Base-by-base conservation (phyloP, 2,797 vertebrate species). In the Myiotriccus ornatus region DNA sequence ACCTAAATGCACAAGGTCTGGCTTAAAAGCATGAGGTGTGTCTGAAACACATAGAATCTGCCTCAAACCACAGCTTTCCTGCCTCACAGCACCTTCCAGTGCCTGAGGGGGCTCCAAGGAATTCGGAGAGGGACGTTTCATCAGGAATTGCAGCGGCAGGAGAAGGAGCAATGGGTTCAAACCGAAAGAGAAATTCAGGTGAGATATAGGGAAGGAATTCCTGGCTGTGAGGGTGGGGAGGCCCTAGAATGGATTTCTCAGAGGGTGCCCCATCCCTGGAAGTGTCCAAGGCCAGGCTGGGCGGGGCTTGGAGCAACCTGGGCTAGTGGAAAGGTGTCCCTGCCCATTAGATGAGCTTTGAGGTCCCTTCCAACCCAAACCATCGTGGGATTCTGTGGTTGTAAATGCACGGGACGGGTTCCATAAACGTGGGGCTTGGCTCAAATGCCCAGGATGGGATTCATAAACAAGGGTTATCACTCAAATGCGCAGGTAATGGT, bases 341-440 rank as follows among this genome's bases (percentile, higher is more conserved):
- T 55, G 64, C 2, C 14, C 63, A 14, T 4, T 11, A 50, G 63
- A 2, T 53, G 59, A 28, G 3, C 12, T 59, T 63, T 11, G 16
- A 56, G 18, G 18, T 49, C 65, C 18, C 18, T 41, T 41, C 57
- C 18, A 27, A 15, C 32, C 43, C 65, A 32, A 59, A 4, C 12
- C 32, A 0, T 7, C 18, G 20, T 8, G 34, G n/a, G 39, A 17
- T 7, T 27, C 27, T 5, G 6, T n/a, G 35, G 16, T 20, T 17
- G 12, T 3, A 5, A 3, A 55, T 0, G 2, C 23, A 1, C 3
- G 1, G 10, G 3, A 7, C 2, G 12, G 7, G 7, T 34, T 18
- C 52, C 6, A 3, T 3, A 14, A 2, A 4, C 0, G 4, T 5
- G 14, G 6, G 6, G 4, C 27, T 3, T 0, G 21, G 41, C 43